Percentiles rank a stretch among this genome's conserved stretches.
phyloP scores from a whole-genome alignment of 2,888 invertebrate genomes.

The Phyllotreta cruciferae region DNA sequence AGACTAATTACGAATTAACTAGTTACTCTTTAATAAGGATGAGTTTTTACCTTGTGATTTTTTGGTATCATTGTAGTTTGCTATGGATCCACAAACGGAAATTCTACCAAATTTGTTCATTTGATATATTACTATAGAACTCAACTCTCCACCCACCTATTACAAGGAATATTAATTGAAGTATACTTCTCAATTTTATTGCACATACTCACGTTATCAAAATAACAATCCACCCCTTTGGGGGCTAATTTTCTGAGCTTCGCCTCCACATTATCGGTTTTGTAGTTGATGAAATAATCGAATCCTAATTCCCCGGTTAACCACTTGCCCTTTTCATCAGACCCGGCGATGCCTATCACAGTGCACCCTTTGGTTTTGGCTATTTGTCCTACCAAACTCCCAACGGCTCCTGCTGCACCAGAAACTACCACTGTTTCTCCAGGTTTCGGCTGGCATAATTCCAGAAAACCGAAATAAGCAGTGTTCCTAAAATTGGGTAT shows the following conservation, averaged over 20 bases:
- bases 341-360: slow-evolving; percentile 77
- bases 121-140: slow-evolving; percentile 66
- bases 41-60: slow-evolving; percentile 4
- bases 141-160: slow-evolving; percentile 74
- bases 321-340: slow-evolving; percentile 74
- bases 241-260: slow-evolving; percentile 70
- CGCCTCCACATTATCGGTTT: slow-evolving; percentile 64
- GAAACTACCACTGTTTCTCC: slow-evolving; percentile 79
- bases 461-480: slow-evolving; percentile 77
- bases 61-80: slow-evolving; percentile 66
- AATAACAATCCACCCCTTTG: slow-evolving; percentile 76
- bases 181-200: background rate
- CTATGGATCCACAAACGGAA: slow-evolving; percentile 74
- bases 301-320: slow-evolving; percentile 70
- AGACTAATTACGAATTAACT: background rate
- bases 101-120: slow-evolving; percentile 73
- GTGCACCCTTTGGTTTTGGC: slow-evolving; percentile 74
- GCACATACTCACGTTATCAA: slow-evolving; percentile 76
- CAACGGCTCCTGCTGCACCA: slow-evolving; percentile 81
- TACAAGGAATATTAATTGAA: slow-evolving; percentile 8
- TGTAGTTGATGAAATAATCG: slow-evolving; percentile 76
- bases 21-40: background rate
- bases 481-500: slow-evolving; percentile 64
- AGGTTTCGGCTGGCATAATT: slow-evolving; percentile 73
- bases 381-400: slow-evolving; percentile 79